These are phyloP conservation scores for Chloroceryle amazona DNA, from an alignment of 2,797 vertebrate species.

Conservation along the genomic window DNA sequence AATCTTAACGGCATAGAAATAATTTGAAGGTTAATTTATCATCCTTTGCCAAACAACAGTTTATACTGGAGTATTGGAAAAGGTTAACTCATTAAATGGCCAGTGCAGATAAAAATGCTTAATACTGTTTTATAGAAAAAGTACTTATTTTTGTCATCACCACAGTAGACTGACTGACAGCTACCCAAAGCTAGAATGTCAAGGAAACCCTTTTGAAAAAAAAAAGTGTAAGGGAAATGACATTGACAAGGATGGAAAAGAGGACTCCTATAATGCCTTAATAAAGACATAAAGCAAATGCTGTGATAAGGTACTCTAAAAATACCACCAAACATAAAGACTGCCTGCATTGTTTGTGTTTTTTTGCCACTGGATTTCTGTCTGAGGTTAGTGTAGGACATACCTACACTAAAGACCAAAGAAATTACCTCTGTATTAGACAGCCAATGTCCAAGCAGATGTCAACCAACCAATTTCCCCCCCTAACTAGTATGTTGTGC, in stretches of 20 bases:
- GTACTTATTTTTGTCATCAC: constrained; percentile 23
- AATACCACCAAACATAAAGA: background rate
- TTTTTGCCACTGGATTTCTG: background rate
- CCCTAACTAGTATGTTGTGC: background rate
- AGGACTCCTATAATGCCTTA: background rate
- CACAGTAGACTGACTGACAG: constrained; percentile 48
- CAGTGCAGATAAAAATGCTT: constrained; percentile 66
- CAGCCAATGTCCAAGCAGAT: background rate
- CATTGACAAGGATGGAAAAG: background rate
- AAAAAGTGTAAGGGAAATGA: background rate
- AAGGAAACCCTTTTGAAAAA: background rate
- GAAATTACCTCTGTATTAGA: background rate
- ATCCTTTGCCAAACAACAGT: constrained; percentile 61
- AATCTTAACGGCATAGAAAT: constrained; percentile 59
- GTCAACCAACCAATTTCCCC: background rate
- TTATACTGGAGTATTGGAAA: constrained; percentile 28
- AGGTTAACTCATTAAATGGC: constrained; percentile 56
- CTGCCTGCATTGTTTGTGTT: background rate
- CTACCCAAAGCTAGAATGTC: background rate
- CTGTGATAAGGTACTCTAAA: background rate
- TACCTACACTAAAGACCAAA: background rate
- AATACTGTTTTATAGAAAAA: constrained; percentile 54
- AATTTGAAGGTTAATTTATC: constrained; percentile 69
- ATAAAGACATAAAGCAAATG: background rate
- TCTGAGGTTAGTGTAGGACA: background rate